Evolutionary conservation across 2,797 vertebrate species (phyloP).

Genomic region (Stomatorhinus walkeri): DNA sequence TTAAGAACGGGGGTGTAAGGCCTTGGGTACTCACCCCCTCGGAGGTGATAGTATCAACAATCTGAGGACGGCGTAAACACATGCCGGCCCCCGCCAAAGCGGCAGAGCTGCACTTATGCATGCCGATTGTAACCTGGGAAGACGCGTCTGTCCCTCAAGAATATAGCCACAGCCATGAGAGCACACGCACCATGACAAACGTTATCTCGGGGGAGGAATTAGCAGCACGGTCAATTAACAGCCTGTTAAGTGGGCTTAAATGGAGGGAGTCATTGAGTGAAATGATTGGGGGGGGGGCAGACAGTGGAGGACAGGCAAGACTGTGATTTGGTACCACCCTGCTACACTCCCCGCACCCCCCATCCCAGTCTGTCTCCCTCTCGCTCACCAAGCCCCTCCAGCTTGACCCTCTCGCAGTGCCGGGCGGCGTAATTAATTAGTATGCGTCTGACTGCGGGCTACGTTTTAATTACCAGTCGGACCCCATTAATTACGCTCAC

Average conservation of each 20-base stretch:
- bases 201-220: neutral
- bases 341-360: constrained; percentile 21
- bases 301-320: neutral
- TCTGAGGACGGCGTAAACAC: neutral
- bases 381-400: neutral
- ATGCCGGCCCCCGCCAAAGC: neutral
- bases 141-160: neutral
- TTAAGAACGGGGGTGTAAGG: neutral
- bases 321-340: neutral
- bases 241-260: neutral
- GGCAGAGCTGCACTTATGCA: neutral
- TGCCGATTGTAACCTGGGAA: neutral
- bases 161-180: neutral
- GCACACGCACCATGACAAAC: neutral
- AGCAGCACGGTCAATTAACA: neutral
- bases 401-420: constrained; percentile 38
- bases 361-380: constrained; percentile 6
- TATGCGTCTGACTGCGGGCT: constrained; percentile 59
- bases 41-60: neutral
- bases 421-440: constrained; percentile 56
- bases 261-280: neutral
- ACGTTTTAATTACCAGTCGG: constrained; percentile 68
- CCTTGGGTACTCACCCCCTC: neutral
- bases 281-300: neutral
- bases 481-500: constrained; percentile 66